phyloP scores from a whole-genome alignment of 2,797 vertebrate genomes.

The Lindbergichthys nudifrons region DNA sequence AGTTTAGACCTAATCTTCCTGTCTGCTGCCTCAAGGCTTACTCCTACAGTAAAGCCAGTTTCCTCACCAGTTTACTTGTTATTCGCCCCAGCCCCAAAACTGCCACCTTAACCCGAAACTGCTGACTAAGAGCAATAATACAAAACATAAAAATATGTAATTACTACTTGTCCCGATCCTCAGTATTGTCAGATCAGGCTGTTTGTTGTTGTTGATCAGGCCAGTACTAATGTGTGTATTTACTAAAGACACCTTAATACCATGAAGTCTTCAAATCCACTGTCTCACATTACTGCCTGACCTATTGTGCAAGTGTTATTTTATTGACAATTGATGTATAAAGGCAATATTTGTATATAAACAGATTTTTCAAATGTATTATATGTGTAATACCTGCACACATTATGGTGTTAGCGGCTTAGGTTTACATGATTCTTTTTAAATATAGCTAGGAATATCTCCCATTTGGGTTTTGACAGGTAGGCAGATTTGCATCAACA shows the following conservation, averaged over 20 bases:
- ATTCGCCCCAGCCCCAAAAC: not conserved
- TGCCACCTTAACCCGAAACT: constrained; percentile 2
- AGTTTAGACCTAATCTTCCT: constrained; percentile 16
- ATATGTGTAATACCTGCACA: not conserved
- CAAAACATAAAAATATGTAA: not conserved
- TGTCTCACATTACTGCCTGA: not conserved
- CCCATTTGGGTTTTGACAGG: not conserved
- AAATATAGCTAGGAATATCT: not conserved
- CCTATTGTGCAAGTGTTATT: too few species aligned
- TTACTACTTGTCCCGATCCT: not conserved
- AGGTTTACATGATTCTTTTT: constrained; percentile 5
- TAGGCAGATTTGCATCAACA: constrained; percentile 3
- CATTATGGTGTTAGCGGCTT: constrained; percentile 9
- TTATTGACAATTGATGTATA: too few species aligned
- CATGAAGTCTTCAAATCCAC: not conserved
- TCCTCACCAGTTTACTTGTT: constrained; percentile 13
- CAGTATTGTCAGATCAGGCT: too few species aligned
- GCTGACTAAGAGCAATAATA: not conserved
- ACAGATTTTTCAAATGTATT: too few species aligned
- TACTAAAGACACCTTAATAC: not conserved
- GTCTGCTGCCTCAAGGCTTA: constrained; percentile 19
- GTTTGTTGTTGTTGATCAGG: not conserved
- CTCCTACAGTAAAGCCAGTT: constrained; percentile 1
- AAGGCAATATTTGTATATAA: too few species aligned
- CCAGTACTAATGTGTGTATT: not conserved